Base-by-base conservation (phyloP, 2,888 invertebrate species). In the Pristionchus japonicus region DNA sequence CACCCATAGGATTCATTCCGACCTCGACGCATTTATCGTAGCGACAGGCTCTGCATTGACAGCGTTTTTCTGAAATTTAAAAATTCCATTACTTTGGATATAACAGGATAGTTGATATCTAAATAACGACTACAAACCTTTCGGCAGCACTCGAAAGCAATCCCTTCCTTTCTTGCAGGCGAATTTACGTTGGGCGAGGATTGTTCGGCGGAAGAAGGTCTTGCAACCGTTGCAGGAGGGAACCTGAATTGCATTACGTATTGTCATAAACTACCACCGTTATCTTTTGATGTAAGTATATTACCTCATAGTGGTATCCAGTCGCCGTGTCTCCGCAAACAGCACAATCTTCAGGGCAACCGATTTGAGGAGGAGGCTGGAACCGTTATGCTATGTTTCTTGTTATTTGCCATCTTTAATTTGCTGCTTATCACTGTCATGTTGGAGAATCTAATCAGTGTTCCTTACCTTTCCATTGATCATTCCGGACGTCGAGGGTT, bases 1-100 rank as follows among this genome's bases (percentile, higher is more conserved):
- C 31, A 89, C 91, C 91, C 40, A 89, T 67, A 17, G 90, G 90
- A 80, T 91, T 91, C 91, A 91, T 91, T 61, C 91, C 91, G 17
- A 90, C 90, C 57, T 90, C 89, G 49, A 91, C 91, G 74, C 91
- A 91, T 47, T 90, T 90, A 84, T 88, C 37, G 37, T 90, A 91
- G 23, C 91, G 89, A 37, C 91, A 91, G 11, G 89, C 88, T 47
- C 91, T 89, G 77, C 91, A 91, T 23, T 89, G 89, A 61, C 90
- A 90, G 11, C 90, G 88, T 61, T 89, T 87, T 49, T 91, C 91
- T 91, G 88, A 84, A 89, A 88, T 88, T n/a, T n/a, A n/a, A n/a
- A 37, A 31, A 3, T 17, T n/a, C 13, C 20, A 13, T 57, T 20
- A 57, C n/a, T n/a, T n/a, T n/a, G n/a, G n/a, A 20, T 13, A 23